A percentile compares a stretch with the other conserved stretches of the same genome.
Conservation (phyloP, 2,888 invertebrate species). For the Microdon myrmicae region DNA sequence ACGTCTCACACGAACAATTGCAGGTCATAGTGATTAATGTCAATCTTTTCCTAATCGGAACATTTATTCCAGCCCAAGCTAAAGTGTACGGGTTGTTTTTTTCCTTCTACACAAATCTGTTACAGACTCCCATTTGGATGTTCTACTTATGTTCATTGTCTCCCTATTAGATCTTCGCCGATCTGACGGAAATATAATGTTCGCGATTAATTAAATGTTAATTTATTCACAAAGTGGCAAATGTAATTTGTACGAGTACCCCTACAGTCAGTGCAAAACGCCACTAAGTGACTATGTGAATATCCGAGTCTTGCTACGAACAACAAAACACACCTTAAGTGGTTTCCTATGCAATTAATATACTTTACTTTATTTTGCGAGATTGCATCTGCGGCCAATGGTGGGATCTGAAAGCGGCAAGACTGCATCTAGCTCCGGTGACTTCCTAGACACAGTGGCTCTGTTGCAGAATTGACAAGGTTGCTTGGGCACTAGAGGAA, state of each 20-base stretch:
- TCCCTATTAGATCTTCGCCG: constrained; percentile 24
- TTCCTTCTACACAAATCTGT: too few relatives aligned
- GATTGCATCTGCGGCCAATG: constrained; percentile 30
- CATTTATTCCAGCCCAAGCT: too few relatives aligned
- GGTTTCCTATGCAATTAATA: constrained; percentile 39
- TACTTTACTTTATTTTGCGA: too few relatives aligned
- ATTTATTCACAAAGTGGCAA: constrained; percentile 41
- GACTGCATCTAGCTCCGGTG: constrained; percentile 16
- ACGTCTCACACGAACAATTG: too few relatives aligned
- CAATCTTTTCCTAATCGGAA: too few relatives aligned
- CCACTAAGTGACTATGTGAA: constrained; percentile 17
- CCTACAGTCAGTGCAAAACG: constrained; percentile 31
- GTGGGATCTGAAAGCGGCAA: constrained; percentile 20
- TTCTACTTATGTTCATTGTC: constrained; percentile 10
- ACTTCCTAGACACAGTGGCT: constrained; percentile 48
- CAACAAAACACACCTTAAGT: too few relatives aligned
- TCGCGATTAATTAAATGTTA: constrained; percentile 43
- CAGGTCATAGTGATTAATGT: too few relatives aligned
- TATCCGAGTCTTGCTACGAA: constrained; percentile 1
- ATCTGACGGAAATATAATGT: constrained; percentile 50
- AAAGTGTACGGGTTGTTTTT: too few relatives aligned
- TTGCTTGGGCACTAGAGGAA: constrained; percentile 29
- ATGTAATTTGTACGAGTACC: constrained; percentile 12
- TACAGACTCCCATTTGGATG: too few relatives aligned
- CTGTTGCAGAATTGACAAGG: constrained; percentile 38